Evolutionary conservation across 2,113 vertebrate species (phyloP).

Genomic region (Scartelaos histophorus): DNA sequence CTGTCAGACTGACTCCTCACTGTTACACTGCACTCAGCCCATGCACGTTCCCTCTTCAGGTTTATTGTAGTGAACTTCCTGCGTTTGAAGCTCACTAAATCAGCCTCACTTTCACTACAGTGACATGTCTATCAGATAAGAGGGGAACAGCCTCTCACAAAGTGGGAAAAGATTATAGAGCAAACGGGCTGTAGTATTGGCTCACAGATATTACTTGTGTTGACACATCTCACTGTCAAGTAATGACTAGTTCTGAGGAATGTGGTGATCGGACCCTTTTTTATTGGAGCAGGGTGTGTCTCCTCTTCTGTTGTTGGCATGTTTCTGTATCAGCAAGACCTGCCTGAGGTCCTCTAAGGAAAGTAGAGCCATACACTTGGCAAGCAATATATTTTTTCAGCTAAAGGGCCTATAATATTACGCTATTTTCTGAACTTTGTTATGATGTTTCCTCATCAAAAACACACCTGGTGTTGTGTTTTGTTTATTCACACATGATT

Average conservation of each 20-base stretch:
- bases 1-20: background rate
- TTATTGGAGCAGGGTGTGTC: conserved; percentile 36
- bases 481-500: no score
- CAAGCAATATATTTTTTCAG: background rate
- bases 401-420: no score
- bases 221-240: conserved; percentile 14
- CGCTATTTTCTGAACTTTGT: no score
- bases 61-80: conserved; percentile 49
- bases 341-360: conserved; percentile 21
- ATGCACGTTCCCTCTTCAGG: conserved; percentile 25
- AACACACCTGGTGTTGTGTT: no score
- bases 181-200: conserved; percentile 4
- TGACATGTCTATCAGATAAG: conserved; percentile 34
- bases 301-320: conserved; percentile 22
- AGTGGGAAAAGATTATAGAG: conserved; percentile 1
- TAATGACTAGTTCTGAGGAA: conserved; percentile 29
- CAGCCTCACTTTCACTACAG: background rate
- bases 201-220: background rate
- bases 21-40: conserved; percentile 14
- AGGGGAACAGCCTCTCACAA: conserved; percentile 12
- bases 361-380: background rate
- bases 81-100: background rate
- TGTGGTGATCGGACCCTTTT: conserved; percentile 4
- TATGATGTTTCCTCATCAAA: no score
- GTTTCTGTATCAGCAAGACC: conserved; percentile 8